These are phyloP conservation scores for Nymphalis urticae DNA, from an alignment of 2,888 invertebrate species.

Conservation along the genomic window DNA sequence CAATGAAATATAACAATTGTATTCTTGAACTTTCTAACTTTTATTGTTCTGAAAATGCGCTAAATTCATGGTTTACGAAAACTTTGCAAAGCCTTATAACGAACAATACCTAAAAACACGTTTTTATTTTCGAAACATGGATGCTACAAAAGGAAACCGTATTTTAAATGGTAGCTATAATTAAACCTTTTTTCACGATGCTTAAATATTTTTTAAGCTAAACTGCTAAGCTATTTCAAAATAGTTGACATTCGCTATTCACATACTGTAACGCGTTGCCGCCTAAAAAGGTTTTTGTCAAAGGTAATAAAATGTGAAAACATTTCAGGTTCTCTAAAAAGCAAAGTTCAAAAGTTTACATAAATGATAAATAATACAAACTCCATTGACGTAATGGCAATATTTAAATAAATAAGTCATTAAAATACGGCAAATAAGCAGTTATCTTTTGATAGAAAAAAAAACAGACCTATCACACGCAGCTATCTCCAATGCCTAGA, in stretches of 20 bases:
- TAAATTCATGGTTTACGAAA: conserved; percentile 10
- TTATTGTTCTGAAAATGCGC: conserved; percentile 18
- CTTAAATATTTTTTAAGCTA: not conserved
- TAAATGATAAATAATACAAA: not conserved
- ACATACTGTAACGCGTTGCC: not conserved
- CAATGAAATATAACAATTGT: conserved; percentile 20
- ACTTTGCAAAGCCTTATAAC: conserved; percentile 21
- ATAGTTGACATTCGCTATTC: not conserved
- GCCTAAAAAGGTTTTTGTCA: not conserved
- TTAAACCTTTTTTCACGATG: not conserved
- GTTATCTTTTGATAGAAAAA: conserved; percentile 8
- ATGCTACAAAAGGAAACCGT: conserved; percentile 7
- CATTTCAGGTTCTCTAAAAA: no score
- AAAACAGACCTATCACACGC: conserved; percentile 16
- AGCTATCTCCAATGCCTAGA: conserved; percentile 20
- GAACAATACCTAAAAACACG: conserved; percentile 16
- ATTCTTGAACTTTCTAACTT: conserved; percentile 13
- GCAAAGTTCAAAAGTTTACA: no score
- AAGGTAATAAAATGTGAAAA: conserved; percentile 1
- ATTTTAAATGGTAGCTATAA: conserved; percentile 4
- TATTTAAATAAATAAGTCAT: not conserved
- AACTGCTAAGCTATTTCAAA: not conserved
- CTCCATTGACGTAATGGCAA: not conserved
- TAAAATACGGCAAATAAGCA: not conserved
- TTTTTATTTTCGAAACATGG: not conserved